A percentile compares a stretch with the other conserved stretches of the same genome.
These are phyloP conservation scores for Choloepus hoffmanni DNA, from an alignment of 2,113 vertebrate genomes.

Conservation along the genomic window DNA sequence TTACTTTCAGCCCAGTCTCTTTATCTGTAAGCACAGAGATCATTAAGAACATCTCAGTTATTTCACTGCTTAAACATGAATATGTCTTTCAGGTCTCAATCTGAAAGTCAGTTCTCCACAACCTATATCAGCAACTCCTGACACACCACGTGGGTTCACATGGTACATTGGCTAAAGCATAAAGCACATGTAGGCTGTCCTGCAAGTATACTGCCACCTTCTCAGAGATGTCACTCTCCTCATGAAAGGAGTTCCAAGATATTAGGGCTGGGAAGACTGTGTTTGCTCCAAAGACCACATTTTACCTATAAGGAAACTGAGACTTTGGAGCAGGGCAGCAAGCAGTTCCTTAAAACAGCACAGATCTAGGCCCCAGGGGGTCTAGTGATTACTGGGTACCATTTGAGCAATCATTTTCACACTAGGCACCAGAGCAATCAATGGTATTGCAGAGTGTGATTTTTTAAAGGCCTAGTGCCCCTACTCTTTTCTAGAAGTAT, in stretches of 20 bases:
- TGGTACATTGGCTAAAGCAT: background rate
- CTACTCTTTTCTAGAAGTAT: background rate
- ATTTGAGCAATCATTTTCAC: background rate
- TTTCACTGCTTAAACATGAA: constrained; percentile 12
- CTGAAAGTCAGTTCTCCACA: background rate
- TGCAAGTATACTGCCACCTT: background rate
- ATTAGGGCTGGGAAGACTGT: constrained; percentile 25
- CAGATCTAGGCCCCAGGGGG: background rate
- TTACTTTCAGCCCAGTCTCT: constrained; percentile 39
- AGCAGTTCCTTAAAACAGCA: background rate
- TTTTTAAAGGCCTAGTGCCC: background rate
- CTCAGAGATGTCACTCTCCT: background rate
- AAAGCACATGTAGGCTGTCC: background rate
- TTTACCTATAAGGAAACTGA: constrained; percentile 41
- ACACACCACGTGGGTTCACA: background rate
- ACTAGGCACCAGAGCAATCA: background rate
- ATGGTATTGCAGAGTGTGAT: background rate
- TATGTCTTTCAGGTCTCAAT: background rate
- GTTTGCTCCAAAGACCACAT: constrained; percentile 16
- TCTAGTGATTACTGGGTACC: background rate
- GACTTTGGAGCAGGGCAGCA: background rate
- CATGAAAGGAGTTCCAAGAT: background rate
- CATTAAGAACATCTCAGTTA: constrained; percentile 22
- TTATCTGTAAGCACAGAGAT: constrained; percentile 3
- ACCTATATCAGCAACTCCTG: background rate